Evolutionary conservation across 2,888 invertebrate species (phyloP).

Genomic region (Geophilus truncorum): DNA sequence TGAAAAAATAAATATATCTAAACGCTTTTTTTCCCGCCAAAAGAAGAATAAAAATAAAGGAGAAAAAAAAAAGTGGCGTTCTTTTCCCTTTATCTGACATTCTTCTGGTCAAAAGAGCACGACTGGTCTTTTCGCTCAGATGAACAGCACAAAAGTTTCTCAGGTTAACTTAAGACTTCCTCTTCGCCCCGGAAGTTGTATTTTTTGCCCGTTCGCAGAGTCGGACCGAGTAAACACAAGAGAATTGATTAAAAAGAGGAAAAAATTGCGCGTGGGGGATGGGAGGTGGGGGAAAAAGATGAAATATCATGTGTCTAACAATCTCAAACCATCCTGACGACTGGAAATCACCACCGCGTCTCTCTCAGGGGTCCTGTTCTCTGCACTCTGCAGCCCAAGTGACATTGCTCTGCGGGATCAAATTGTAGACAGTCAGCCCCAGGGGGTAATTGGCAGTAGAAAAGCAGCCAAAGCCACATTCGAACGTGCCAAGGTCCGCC

Average conservation of each 20-base stretch:
- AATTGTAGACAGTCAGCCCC: conserved; percentile 13
- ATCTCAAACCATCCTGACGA: background rate
- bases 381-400: background rate
- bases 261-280: too few relatives aligned
- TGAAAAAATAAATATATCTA: background rate
- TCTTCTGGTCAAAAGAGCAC: conserved; percentile 15
- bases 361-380: background rate
- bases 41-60: background rate
- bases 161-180: conserved; percentile 11
- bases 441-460: conserved; percentile 14
- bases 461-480: background rate
- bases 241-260: background rate
- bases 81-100: background rate
- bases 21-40: background rate
- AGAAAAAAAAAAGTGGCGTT: background rate
- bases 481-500: background rate
- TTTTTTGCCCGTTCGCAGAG: background rate
- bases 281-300: background rate
- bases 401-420: background rate
- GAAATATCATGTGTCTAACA: background rate
- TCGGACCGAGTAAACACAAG: background rate
- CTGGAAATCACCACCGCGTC: background rate
- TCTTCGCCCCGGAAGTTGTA: background rate
- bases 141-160: conserved; percentile 18
- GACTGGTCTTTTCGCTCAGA: background rate